A percentile compares a stretch with the other conserved stretches of the same genome.
Evolutionary conservation across 2,797 vertebrate genomes (phyloP).

Genomic region (Cossypha niveicapilla): DNA sequence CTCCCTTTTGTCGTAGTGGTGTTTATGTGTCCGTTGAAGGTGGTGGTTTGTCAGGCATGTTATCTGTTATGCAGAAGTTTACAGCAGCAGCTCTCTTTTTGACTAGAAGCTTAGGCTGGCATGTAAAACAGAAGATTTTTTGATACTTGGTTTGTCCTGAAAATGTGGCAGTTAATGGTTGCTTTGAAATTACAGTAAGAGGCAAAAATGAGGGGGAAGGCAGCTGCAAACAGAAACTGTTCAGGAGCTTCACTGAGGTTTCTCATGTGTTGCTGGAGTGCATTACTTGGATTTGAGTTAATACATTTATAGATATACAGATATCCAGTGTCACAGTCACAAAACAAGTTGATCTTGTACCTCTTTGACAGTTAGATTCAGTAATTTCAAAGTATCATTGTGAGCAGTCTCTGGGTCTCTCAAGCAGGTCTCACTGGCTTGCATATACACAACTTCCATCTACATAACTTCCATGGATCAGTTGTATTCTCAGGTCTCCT

Average conservation of each 20-base stretch:
- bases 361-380: not conserved
- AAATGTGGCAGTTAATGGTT: not conserved
- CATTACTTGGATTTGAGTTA: not conserved
- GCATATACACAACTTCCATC: not conserved
- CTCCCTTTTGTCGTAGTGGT: slow-evolving; percentile 64
- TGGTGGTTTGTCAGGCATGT: slow-evolving; percentile 70
- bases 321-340: not conserved
- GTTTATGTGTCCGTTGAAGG: slow-evolving; percentile 65
- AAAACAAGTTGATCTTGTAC: not conserved
- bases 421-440: not conserved
- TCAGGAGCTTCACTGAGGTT: not conserved
- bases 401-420: not conserved
- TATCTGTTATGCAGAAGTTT: slow-evolving; percentile 46
- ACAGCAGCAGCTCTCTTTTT: slow-evolving; percentile 56
- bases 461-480: not conserved
- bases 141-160: not conserved
- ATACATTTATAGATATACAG: not conserved
- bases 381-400: not conserved
- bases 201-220: not conserved
- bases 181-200: not conserved
- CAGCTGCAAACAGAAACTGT: not conserved
- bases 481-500: not conserved
- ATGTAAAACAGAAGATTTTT: not conserved
- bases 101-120: slow-evolving; percentile 1
- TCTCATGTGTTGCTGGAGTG: not conserved